A percentile compares a stretch with the other conserved stretches of the same genome.
phyloP scores from a whole-genome alignment of 2,888 invertebrate species.

The Hemistola chrysoprasaria region DNA sequence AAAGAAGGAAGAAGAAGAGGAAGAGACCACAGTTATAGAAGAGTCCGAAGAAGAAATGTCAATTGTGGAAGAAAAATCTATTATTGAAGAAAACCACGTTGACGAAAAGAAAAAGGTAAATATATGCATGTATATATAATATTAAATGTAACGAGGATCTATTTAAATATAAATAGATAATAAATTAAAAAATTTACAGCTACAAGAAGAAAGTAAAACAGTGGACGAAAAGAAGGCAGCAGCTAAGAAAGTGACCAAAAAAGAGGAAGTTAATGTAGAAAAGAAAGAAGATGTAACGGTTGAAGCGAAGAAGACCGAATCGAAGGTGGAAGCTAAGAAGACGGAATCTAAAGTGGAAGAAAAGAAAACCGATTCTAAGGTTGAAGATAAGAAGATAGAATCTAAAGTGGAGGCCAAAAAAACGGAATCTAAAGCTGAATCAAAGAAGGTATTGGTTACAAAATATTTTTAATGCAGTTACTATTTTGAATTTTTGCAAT shows the following conservation, averaged over 20 bases:
- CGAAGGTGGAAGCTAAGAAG: conserved; percentile 55
- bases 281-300: conserved; percentile 23
- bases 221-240: conserved; percentile 59
- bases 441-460: conserved; percentile 35
- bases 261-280: conserved; percentile 59
- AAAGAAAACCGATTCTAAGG: conserved; percentile 57
- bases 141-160: no score
- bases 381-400: conserved; percentile 58
- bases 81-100: conserved; percentile 74
- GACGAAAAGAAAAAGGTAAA: conserved; percentile 73
- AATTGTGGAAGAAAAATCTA: conserved; percentile 70
- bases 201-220: conserved; percentile 34
- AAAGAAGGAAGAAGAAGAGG: conserved; percentile 75
- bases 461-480: neutral
- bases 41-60: conserved; percentile 79
- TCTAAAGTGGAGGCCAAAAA: conserved; percentile 54
- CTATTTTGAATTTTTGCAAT: no score
- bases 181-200: conserved; percentile 27
- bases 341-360: conserved; percentile 52
- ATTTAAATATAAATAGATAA: no score
- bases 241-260: conserved; percentile 58
- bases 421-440: conserved; percentile 52
- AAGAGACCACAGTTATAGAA: conserved; percentile 70
- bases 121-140: conserved; percentile 18
- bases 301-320: conserved; percentile 57